Evolutionary conservation across 2,113 vertebrate genomes (phyloP), one percentile per base, ranked within the genome.

Genomic region (Cranoglanis bouderius): DNA sequence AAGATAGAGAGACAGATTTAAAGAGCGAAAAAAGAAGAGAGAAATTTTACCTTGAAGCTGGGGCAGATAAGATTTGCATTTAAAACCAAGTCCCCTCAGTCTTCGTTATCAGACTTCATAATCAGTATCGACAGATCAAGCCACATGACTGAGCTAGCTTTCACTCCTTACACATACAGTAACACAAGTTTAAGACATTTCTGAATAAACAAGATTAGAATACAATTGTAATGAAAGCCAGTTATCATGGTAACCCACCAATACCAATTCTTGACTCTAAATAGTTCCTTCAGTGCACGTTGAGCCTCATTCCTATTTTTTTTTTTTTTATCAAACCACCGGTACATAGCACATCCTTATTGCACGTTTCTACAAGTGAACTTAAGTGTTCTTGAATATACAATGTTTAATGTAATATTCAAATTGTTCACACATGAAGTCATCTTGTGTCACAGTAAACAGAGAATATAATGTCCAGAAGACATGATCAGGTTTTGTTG

Each of bases 361-460:
- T 91, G 89, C 91, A 91, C 89, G 75, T 90, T 87, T 91, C 81
- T 87, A 88, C 86, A 86, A 80, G 85, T 84, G 65, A 90, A 90
- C 85, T 88, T 65, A 80, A 61, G 89, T 84, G 67, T 77, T 75
- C 26, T 90, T 80, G 84, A 87, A 88, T 87, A 89, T 90, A 88
- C 82, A 82, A 83, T 84, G 88, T 84, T 88, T 59, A 85, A 86
- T 88, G 87, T 90, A 86, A 72, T 88, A 86, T 88, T 92, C 67
- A 88, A 91, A 90, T 87, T 85, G 82, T 74, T 88, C 88, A 90
- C 85, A 90, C 84, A 59, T 89, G 49, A 88, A 88, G 78, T 87
- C 86, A 80, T 88, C 88, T 86, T 85, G 87, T 85, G 88, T 90
- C 87, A 90, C 88, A 89, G 91, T 90, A 90, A 92, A 90, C 85